phyloP scores from a whole-genome alignment of 2,888 invertebrate genomes.

The Cataglyphis rosenhaueri region DNA sequence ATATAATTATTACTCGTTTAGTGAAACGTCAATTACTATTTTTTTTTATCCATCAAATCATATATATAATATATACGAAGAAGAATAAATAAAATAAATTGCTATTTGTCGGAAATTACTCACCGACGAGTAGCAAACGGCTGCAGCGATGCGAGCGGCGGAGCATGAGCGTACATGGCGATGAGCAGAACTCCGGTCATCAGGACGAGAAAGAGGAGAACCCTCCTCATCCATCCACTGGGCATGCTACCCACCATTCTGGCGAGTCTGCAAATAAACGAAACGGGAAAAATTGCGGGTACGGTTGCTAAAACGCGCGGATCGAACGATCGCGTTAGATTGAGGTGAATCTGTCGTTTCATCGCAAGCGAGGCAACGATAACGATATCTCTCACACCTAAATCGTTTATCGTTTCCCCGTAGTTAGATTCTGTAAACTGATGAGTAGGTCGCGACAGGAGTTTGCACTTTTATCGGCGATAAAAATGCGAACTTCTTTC shows the following conservation, averaged over 20 bases:
- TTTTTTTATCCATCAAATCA: neutral
- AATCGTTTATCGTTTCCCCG: neutral
- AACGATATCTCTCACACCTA: neutral
- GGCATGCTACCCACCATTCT: constrained; percentile 86
- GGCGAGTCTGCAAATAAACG: constrained; percentile 76
- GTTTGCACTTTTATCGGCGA: too few species aligned
- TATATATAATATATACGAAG: neutral
- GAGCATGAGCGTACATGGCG: constrained; percentile 86
- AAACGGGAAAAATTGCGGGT: neutral
- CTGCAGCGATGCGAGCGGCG: constrained; percentile 83
- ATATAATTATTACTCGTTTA: neutral
- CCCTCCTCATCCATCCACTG: constrained; percentile 87
- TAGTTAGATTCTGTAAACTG: neutral
- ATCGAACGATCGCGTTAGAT: neutral
- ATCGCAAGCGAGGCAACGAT: neutral
- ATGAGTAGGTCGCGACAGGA: neutral
- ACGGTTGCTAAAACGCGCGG: neutral
- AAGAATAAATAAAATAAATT: neutral
- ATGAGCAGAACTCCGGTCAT: constrained; percentile 86
- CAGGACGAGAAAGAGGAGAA: constrained; percentile 86
- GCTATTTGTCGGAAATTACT: constrained; percentile 51
- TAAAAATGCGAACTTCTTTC: neutral
- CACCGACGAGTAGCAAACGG: constrained; percentile 83
- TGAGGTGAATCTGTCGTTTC: neutral
- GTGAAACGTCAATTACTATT: neutral